A percentile compares a stretch with the other conserved stretches of the same genome.
These are phyloP conservation scores for Drosophila neotestacea DNA, from an alignment of 2,888 invertebrate species.

Conservation along the genomic window DNA sequence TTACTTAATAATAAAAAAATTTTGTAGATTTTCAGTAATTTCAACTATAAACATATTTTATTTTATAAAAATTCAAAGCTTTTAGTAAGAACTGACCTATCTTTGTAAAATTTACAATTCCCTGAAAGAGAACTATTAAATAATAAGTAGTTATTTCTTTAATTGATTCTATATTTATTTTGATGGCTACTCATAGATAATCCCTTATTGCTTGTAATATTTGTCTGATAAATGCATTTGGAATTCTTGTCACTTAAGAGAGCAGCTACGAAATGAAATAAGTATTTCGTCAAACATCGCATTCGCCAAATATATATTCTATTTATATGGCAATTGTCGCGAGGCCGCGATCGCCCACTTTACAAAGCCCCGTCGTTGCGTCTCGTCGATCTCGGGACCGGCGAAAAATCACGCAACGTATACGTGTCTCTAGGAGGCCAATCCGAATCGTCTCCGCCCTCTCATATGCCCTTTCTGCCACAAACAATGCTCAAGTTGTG, in stretches of 20 bases:
- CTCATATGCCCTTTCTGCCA: background rate
- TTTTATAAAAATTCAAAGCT: too few relatives aligned
- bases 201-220: background rate
- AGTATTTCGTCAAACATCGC: slow-evolving; percentile 35
- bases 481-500: background rate
- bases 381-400: slow-evolving; percentile 8
- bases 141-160: background rate
- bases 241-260: slow-evolving; percentile 3
- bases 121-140: too few relatives aligned
- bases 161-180: background rate
- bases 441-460: background rate
- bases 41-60: too few relatives aligned
- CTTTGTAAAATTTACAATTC: background rate
- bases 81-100: too few relatives aligned
- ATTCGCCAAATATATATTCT: slow-evolving; percentile 61
- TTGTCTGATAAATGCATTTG: slow-evolving; percentile 1
- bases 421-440: slow-evolving; percentile 48
- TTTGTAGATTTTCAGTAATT: too few relatives aligned
- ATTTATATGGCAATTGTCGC: slow-evolving; percentile 72
- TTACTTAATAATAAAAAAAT: too few relatives aligned
- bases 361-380: slow-evolving; percentile 29
- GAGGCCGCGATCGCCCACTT: slow-evolving; percentile 68
- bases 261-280: slow-evolving; percentile 28
- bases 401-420: slow-evolving; percentile 35
- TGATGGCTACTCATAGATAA: background rate